Percentiles rank a stretch among this genome's conserved stretches.
These are phyloP conservation scores for Australoheros scitulus DNA, from an alignment of 2,113 vertebrate genomes.

Conservation along the genomic window DNA sequence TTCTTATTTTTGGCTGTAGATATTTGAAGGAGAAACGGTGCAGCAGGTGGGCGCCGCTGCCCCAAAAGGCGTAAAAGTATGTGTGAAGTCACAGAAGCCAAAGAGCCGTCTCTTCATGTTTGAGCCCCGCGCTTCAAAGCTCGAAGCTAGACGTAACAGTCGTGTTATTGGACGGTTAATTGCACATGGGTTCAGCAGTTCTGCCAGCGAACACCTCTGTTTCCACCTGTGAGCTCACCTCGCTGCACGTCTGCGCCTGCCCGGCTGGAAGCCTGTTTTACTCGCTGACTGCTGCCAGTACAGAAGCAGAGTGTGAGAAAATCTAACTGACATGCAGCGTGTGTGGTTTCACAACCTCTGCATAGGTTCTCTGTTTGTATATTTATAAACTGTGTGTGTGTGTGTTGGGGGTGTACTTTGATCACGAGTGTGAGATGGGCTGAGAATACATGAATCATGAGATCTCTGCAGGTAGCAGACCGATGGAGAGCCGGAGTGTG, in stretches of 20 bases:
- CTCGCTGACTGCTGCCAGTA: not conserved
- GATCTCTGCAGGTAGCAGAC: not conserved
- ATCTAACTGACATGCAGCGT: not conserved
- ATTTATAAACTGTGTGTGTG: not conserved
- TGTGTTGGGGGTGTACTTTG: not conserved
- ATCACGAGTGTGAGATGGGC: not conserved
- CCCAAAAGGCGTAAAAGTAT: not conserved
- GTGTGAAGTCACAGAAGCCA: not conserved
- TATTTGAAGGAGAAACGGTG: too few relatives aligned
- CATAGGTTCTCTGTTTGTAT: not conserved
- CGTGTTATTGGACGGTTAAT: not conserved
- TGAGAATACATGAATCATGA: not conserved
- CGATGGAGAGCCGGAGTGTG: not conserved
- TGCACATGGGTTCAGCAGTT: not conserved
- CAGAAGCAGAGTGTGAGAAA: constrained; percentile 19
- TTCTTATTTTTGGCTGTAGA: not conserved
- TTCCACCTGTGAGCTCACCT: not conserved
- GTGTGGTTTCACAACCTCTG: not conserved
- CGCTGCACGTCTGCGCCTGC: constrained; percentile 11
- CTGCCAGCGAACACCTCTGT: not conserved
- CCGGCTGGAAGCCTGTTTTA: not conserved
- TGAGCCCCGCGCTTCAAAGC: not conserved
- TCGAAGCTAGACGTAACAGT: not conserved
- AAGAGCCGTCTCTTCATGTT: not conserved
- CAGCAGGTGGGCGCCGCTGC: not conserved